Conservation (phyloP, 2,113 vertebrate species). For the Diglossa brunneiventris region DNA sequence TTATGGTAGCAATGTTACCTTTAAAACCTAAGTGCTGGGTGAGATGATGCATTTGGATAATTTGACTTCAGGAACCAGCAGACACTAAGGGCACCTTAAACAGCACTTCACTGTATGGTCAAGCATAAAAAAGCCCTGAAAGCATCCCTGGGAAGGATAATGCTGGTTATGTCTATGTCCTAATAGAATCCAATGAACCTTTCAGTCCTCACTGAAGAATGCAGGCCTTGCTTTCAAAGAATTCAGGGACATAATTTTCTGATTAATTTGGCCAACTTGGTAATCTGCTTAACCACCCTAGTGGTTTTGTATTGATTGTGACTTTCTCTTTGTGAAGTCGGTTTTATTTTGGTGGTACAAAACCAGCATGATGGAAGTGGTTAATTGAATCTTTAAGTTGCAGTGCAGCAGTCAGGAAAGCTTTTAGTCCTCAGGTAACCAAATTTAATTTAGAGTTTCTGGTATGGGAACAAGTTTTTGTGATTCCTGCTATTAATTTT, state of each 20-base stretch:
- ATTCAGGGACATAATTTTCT: neutral
- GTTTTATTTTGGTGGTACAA: neutral
- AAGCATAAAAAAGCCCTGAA: neutral
- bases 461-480: neutral
- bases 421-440: slow-evolving; percentile 22
- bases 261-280: neutral
- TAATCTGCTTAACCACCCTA: neutral
- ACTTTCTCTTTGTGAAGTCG: neutral
- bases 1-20: neutral
- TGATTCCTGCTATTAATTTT: neutral
- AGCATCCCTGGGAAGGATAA: neutral
- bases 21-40: neutral
- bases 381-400: slow-evolving; percentile 21
- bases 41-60: neutral
- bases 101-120: neutral
- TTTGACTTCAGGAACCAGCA: neutral
- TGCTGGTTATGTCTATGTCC: neutral
- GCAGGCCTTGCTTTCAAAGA: neutral
- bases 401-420: neutral
- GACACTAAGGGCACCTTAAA: neutral
- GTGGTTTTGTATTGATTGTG: neutral
- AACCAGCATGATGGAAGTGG: neutral
- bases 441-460: slow-evolving; percentile 50
- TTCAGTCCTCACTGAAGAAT: neutral
- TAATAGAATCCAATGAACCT: neutral